Conservation (phyloP, 2,113 vertebrate species). For the Corythornis vintsioides region DNA sequence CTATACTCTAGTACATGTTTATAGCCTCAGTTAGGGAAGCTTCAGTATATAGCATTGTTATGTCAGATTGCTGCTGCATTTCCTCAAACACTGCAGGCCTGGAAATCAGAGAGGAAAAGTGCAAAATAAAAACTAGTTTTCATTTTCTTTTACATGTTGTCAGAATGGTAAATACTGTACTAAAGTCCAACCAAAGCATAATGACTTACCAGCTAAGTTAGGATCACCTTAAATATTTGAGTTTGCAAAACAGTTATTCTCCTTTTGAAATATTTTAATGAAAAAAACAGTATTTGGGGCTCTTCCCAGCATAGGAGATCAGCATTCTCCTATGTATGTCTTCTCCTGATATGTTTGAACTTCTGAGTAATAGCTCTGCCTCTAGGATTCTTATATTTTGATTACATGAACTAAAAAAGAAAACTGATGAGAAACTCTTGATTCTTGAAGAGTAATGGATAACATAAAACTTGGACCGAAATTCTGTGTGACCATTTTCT, state of each 20-base stretch:
- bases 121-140: neutral
- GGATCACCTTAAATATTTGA: neutral
- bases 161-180: neutral
- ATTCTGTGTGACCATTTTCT: neutral
- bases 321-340: neutral
- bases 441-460: neutral
- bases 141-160: neutral
- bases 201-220: neutral
- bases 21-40: neutral
- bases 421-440: neutral
- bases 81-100: neutral
- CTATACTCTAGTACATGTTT: neutral
- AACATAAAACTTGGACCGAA: neutral
- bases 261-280: neutral
- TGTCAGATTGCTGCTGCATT: neutral
- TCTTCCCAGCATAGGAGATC: neutral
- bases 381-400: neutral
- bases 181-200: neutral
- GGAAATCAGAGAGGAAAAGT: neutral
- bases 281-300: neutral
- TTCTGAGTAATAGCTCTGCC: neutral
- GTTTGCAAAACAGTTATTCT: neutral
- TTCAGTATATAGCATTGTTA: neutral
- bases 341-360: neutral
- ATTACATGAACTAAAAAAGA: neutral